These are phyloP conservation scores for Pangasianodon hypophthalmus DNA, from an alignment of 2,113 vertebrate species.

Conservation along the genomic window DNA sequence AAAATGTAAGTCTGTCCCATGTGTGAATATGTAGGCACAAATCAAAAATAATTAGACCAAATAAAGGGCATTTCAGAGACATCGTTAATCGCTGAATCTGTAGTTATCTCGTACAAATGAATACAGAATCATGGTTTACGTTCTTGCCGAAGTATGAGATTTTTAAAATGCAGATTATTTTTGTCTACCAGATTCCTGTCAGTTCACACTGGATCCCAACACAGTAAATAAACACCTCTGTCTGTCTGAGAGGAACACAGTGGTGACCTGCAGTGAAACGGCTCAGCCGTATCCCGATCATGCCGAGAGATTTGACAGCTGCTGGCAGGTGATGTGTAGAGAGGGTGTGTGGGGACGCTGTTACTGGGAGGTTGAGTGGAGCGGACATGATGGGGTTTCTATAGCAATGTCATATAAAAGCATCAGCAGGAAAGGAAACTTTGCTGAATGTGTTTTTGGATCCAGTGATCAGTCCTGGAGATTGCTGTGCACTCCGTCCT, in stretches of 20 bases:
- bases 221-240: background rate
- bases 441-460: background rate
- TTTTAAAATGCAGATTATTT: background rate
- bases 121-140: too few species aligned
- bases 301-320: background rate
- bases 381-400: background rate
- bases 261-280: background rate
- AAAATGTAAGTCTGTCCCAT: background rate
- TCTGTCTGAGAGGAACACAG: background rate
- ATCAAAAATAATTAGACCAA: background rate
- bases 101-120: background rate
- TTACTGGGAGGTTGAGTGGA: slow-evolving; percentile 19
- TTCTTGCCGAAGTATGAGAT: background rate
- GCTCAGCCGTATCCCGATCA: background rate
- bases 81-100: background rate
- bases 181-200: background rate
- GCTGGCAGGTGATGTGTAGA: slow-evolving; percentile 2
- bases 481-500: background rate
- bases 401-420: background rate
- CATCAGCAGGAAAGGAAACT: background rate
- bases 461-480: background rate
- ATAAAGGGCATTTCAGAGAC: too few species aligned
- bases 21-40: too few species aligned
- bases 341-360: background rate
- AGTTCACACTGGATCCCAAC: slow-evolving; percentile 1